Evolutionary conservation across 2,888 invertebrate genomes (phyloP), one percentile per base, ranked within the genome.

Genomic region (Dexiosoma caninum): DNA sequence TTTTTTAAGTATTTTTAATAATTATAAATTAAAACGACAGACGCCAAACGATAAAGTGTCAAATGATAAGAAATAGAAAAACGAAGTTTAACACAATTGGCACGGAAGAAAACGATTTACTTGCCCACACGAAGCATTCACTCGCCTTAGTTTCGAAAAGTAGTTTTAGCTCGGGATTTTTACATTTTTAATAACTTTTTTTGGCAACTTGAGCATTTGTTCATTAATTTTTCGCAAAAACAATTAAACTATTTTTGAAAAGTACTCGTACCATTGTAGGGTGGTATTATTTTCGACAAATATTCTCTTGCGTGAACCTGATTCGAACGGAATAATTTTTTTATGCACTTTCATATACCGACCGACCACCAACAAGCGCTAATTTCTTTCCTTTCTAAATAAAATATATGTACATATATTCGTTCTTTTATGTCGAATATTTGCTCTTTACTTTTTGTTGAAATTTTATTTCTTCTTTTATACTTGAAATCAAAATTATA

Each of bases 301-400:
- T 27, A 49, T 23, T 55, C 30, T 32, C n/a, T 57, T 9, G 21
- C 32, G 44, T 23, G 30, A 35, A 55, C 19, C 35, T 37, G 14
- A 14, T 14, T 51, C 59, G 5, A 49, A 27, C 2, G 16, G 16
- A 16, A 12, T 66, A 35, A 27, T 27, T n/a, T 30, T 21, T 42
- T 49, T 69, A 27, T 44, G 5, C 30, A 46, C 49, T 60, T 59
- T 2, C 55, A 76, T 12, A 71, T 35, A 81, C 81, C 81, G 57
- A 81, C 81, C 81, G 81, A 81, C 81, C 81, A 81, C 81, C 81
- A 77, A 69, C 77, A 55, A 81, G 77, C 77, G 77, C 81, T 72
- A 21, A 37, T 42, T 46, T 64, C 16, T 55, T 67, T 46, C n/a
- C 44, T 27, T 64, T 23, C 1, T 55, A 16, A 37, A 62, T 19